Conservation (phyloP, 1,140 invertebrate genomes). For the Leptinotarsa lineolata region DNA sequence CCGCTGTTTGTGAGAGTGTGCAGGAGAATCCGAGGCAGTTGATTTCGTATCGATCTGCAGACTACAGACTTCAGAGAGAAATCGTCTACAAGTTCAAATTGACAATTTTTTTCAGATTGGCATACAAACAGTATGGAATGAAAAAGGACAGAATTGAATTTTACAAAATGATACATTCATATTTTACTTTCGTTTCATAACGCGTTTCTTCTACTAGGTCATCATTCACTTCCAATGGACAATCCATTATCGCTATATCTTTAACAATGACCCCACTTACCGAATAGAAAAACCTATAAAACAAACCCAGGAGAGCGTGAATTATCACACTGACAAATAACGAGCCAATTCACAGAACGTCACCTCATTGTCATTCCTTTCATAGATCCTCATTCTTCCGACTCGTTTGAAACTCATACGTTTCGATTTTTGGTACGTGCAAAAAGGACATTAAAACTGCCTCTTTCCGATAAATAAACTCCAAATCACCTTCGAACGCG, state of each 20-base stretch:
- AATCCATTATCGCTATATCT: not conserved
- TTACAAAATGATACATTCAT: no score
- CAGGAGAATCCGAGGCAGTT: no score
- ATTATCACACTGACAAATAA: conserved; percentile 1
- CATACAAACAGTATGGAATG: no score
- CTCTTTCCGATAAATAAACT: conserved; percentile 25
- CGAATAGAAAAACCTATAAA: not conserved
- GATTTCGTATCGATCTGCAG: no score
- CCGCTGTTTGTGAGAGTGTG: no score
- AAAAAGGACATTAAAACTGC: conserved; percentile 15
- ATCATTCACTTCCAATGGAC: not conserved
- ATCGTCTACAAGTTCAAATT: no score
- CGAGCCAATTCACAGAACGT: not conserved
- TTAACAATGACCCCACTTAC: not conserved
- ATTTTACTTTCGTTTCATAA: no score
- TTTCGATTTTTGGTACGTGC: conserved; percentile 23
- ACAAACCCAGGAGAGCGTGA: not conserved
- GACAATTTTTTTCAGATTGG: no score
- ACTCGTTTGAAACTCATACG: conserved; percentile 18
- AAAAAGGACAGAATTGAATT: no score
- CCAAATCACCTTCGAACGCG: conserved; percentile 16
- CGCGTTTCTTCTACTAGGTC: not conserved
- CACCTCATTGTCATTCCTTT: conserved; percentile 10
- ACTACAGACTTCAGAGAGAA: no score
- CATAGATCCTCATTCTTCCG: conserved; percentile 22